Evolutionary conservation across 2,888 invertebrate genomes (phyloP).

Genomic region (Endotricha flammealis): DNA sequence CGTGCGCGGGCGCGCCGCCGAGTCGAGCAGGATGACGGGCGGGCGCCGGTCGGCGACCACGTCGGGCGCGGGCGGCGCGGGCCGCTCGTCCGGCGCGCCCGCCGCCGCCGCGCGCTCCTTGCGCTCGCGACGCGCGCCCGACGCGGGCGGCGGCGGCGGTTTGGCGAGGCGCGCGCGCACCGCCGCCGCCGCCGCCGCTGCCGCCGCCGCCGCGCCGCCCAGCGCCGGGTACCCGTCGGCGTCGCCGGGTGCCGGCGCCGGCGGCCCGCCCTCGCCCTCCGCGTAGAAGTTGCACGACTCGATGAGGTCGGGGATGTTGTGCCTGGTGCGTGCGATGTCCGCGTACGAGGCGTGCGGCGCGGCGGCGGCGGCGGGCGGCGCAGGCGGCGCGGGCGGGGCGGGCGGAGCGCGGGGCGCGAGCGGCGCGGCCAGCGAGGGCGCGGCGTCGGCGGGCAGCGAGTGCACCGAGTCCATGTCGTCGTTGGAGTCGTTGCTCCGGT

Average conservation of each 20-base stretch:
- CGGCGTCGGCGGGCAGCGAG: conserved; percentile 81
- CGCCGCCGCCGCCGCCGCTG: conserved; percentile 24
- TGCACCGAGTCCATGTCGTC: conserved; percentile 90
- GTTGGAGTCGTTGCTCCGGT: conserved; percentile 89
- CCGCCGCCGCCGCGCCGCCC: conserved; percentile 24
- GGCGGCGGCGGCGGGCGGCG: conserved; percentile 81
- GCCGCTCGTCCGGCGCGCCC: conserved; percentile 20
- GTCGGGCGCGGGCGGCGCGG: conserved; percentile 48
- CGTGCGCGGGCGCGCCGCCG: conserved; percentile 64
- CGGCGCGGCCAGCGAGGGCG: conserved; percentile 79
- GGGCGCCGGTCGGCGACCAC: conserved; percentile 77
- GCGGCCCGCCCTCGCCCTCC: conserved; percentile 38
- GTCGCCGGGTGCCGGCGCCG: conserved; percentile 20
- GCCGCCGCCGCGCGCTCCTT: conserved; percentile 20
- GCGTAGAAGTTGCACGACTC: conserved; percentile 73
- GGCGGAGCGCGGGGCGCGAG: conserved; percentile 90
- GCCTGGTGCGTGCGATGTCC: conserved; percentile 83
- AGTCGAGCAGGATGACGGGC: conserved; percentile 85
- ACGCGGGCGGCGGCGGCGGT: conserved; percentile 16
- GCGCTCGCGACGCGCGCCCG: conserved; percentile 17
- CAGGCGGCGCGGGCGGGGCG: conserved; percentile 77
- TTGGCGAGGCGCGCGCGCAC: conserved; percentile 18
- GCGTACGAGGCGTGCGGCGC: conserved; percentile 85
- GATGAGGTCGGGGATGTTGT: conserved; percentile 73
- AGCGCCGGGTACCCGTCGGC: conserved; percentile 26